Conservation (phyloP, 2,888 invertebrate species). For the Parnassius smintheus region DNA sequence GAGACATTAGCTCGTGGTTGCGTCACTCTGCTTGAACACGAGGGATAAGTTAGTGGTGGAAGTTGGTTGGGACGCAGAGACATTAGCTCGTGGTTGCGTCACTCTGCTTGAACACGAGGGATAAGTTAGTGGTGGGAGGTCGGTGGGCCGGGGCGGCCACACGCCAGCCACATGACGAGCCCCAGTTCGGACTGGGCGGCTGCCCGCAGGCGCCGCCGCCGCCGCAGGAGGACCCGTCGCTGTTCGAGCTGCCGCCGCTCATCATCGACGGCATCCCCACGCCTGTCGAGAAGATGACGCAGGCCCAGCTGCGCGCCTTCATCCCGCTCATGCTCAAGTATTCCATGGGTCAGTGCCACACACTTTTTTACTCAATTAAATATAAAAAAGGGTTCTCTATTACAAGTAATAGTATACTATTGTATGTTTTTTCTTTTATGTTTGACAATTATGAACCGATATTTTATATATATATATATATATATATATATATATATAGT, state of each 20-base stretch:
- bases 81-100: too few species aligned
- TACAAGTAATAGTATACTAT: too few species aligned
- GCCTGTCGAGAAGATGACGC: conserved; percentile 99
- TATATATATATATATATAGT: too few species aligned
- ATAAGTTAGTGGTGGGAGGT: neutral
- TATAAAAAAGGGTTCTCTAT: too few species aligned
- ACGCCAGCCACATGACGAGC: conserved; percentile 34
- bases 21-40: too few species aligned
- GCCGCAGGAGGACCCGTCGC: conserved; percentile 92
- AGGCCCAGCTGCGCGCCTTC: conserved; percentile 97
- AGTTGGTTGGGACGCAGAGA: neutral
- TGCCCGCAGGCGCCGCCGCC: conserved; percentile 73
- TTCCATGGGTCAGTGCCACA: conserved; percentile 86
- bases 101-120: too few species aligned
- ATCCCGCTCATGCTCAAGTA: conserved; percentile 99
- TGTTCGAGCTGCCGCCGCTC: conserved; percentile 97
- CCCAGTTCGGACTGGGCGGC: conserved; percentile 82
- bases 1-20: too few species aligned
- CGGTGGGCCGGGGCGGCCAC: neutral
- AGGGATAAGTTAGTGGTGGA: neutral
- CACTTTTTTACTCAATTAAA: too few species aligned
- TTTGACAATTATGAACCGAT: too few species aligned
- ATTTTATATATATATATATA: too few species aligned
- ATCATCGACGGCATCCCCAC: conserved; percentile 99
- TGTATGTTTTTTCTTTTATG: too few species aligned